Conservation (phyloP, 2,888 invertebrate genomes). For the Platerodrilus igneus region DNA sequence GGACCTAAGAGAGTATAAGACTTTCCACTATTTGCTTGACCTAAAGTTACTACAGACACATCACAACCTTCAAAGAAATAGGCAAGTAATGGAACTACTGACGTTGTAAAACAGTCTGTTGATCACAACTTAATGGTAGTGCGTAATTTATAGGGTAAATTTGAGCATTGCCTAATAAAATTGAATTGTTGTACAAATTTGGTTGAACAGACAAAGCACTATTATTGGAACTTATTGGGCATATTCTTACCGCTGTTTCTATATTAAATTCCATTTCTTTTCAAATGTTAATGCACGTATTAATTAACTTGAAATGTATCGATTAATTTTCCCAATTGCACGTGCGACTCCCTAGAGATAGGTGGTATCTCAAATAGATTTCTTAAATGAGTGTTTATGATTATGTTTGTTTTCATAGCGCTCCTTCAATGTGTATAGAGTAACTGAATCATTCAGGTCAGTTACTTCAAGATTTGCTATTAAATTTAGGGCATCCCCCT, state of each 20-base stretch:
- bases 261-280: constrained; percentile 63
- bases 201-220: constrained; percentile 57
- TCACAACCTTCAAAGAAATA: constrained; percentile 69
- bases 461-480: too few relatives aligned
- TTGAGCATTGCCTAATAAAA: constrained; percentile 58
- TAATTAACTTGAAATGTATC: too few relatives aligned
- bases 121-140: constrained; percentile 58
- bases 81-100: constrained; percentile 62
- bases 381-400: too few relatives aligned
- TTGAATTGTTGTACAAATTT: constrained; percentile 56
- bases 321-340: too few relatives aligned
- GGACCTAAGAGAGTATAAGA: constrained; percentile 70
- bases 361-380: too few relatives aligned
- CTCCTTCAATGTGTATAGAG: too few relatives aligned
- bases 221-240: constrained; percentile 55
- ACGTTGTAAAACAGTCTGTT: constrained; percentile 61
- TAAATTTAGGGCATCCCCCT: too few relatives aligned
- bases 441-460: too few relatives aligned
- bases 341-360: too few relatives aligned
- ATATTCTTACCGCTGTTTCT: constrained; percentile 66
- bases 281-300: too few relatives aligned
- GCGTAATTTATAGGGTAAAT: constrained; percentile 55
- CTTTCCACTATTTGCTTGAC: constrained; percentile 63
- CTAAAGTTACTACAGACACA: constrained; percentile 67
- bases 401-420: too few relatives aligned